Evolutionary conservation across 1,140 invertebrate species (phyloP).

Genomic region (Frieseomelitta varia): DNA sequence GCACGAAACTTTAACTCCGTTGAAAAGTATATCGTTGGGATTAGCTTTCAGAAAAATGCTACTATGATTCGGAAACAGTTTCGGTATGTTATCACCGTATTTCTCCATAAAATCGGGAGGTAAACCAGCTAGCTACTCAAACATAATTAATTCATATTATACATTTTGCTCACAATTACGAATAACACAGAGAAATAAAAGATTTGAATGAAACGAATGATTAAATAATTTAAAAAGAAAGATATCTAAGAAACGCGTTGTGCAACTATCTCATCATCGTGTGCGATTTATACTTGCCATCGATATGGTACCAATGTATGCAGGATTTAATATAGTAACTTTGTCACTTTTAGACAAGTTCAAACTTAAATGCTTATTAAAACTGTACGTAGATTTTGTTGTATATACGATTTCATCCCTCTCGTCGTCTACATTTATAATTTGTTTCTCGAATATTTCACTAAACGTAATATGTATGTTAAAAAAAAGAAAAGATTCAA

Average conservation of each 20-base stretch:
- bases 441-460: slow-evolving; percentile 42
- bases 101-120: slow-evolving; percentile 42
- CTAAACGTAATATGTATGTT: slow-evolving; percentile 19
- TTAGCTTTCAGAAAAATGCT: slow-evolving; percentile 57
- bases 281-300: slow-evolving; percentile 39
- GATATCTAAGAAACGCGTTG: background rate
- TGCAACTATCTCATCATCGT: background rate
- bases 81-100: slow-evolving; percentile 53
- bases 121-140: slow-evolving; percentile 29
- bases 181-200: background rate
- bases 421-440: slow-evolving; percentile 49
- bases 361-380: slow-evolving; percentile 54
- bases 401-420: slow-evolving; percentile 61
- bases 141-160: background rate
- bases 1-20: slow-evolving; percentile 61
- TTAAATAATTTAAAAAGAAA: background rate
- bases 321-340: slow-evolving; percentile 64
- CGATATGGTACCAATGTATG: slow-evolving; percentile 60
- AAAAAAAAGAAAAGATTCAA: background rate
- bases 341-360: slow-evolving; percentile 47
- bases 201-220: background rate
- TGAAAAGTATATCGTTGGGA: slow-evolving; percentile 59
- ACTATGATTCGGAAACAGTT: slow-evolving; percentile 54
- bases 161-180: background rate
- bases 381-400: slow-evolving; percentile 43